These are phyloP conservation scores for Albula goreensis DNA, from an alignment of 2,113 vertebrate species.

Conservation along the genomic window DNA sequence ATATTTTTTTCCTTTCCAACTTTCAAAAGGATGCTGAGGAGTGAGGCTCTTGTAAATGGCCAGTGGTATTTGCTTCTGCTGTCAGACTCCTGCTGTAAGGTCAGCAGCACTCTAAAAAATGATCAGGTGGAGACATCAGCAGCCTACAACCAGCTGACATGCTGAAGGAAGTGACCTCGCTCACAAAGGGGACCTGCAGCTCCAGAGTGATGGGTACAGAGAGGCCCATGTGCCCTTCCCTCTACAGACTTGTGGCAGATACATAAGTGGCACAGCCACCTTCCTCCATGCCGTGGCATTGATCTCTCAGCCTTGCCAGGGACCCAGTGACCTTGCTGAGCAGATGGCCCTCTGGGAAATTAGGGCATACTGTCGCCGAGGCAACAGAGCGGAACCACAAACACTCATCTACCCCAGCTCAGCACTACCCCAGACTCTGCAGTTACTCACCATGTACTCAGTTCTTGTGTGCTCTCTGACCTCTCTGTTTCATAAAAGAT, in stretches of 20 bases:
- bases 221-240: not conserved
- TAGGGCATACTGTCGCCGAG: not conserved
- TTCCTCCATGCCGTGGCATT: not conserved
- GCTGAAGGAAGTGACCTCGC: not conserved
- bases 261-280: not conserved
- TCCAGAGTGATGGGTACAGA: not conserved
- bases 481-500: not conserved
- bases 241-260: not conserved
- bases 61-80: not conserved
- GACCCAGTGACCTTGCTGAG: not conserved
- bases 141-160: not conserved
- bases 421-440: not conserved
- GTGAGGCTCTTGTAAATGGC: too few species aligned
- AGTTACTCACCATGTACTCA: not conserved
- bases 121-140: not conserved
- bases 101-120: not conserved
- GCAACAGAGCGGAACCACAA: not conserved
- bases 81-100: not conserved
- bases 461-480: not conserved
- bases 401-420: not conserved
- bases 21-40: not conserved
- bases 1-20: not conserved
- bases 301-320: not conserved
- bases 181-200: not conserved
- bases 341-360: not conserved